Conservation (phyloP, 2,113 vertebrate genomes). For the Sander vitreus region DNA sequence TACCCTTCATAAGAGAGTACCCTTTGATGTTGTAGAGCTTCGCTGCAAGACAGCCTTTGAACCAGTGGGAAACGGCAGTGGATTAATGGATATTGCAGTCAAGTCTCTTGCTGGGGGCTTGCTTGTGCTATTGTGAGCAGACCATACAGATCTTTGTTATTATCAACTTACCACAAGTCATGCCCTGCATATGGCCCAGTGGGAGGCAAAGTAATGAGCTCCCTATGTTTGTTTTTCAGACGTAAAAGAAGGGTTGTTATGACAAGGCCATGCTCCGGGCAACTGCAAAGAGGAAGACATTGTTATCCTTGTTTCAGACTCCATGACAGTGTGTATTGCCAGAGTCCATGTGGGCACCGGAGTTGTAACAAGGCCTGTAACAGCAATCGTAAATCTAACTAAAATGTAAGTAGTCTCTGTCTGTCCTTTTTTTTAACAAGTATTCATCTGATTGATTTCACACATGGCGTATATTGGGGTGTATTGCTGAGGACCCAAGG, state of each 20-base stretch:
- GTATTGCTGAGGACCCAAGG: too few species aligned
- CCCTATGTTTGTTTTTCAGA: slow-evolving; percentile 47
- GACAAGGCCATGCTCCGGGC: slow-evolving; percentile 15
- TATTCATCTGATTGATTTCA: too few species aligned
- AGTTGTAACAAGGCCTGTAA: neutral
- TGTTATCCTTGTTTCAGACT: slow-evolving; percentile 18
- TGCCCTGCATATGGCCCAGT: slow-evolving; percentile 42
- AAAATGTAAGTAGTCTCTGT: too few species aligned
- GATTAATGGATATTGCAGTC: slow-evolving; percentile 77
- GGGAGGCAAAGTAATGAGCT: slow-evolving; percentile 5
- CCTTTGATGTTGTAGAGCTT: slow-evolving; percentile 75
- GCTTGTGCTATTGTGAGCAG: slow-evolving; percentile 61
- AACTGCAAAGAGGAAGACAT: slow-evolving; percentile 5
- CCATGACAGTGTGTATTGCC: slow-evolving; percentile 18
- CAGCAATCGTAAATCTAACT: neutral
- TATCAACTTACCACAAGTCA: slow-evolving; percentile 56
- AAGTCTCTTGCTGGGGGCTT: slow-evolving; percentile 69
- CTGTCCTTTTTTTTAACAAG: too few species aligned
- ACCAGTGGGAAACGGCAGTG: slow-evolving; percentile 74
- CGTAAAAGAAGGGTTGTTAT: slow-evolving; percentile 14
- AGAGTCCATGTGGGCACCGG: slow-evolving; percentile 1
- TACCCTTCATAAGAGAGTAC: slow-evolving; percentile 62
- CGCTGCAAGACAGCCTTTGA: slow-evolving; percentile 75
- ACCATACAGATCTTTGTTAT: slow-evolving; percentile 70
- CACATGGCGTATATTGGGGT: too few species aligned